Evolutionary conservation across 1,140 invertebrate species (phyloP).

Genomic region (Pollicipes pollicipes): DNA sequence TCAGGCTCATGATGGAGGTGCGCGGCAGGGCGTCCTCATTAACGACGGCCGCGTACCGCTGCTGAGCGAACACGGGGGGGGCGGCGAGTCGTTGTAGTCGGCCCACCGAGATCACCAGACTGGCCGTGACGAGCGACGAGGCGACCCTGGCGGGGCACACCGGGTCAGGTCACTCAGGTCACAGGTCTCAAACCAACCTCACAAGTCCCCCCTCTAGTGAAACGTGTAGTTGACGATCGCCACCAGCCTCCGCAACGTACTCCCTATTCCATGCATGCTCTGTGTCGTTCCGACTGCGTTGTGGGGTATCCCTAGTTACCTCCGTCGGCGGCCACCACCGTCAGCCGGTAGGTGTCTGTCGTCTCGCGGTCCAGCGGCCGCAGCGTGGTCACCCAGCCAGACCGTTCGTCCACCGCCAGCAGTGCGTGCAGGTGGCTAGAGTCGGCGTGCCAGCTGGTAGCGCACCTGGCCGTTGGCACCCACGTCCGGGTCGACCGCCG

Average conservation of each 20-base stretch:
- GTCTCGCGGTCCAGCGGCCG: background rate
- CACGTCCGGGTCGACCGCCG: background rate
- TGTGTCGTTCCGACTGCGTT: no score
- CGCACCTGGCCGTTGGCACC: background rate
- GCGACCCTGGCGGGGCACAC: background rate
- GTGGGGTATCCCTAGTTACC: no score
- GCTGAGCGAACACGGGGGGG: conserved; percentile 51
- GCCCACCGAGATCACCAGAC: conserved; percentile 19
- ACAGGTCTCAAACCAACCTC: no score
- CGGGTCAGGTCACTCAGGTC: no score
- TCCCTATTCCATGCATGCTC: no score
- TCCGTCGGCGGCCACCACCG: no score
- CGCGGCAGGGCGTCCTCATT: conserved; percentile 58
- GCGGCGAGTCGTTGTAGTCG: conserved; percentile 79
- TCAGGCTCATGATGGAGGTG: conserved; percentile 50
- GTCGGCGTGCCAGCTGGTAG: background rate
- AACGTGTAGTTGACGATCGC: no score
- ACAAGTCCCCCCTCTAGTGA: no score
- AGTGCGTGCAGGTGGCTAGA: background rate
- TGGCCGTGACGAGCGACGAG: background rate
- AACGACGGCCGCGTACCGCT: conserved; percentile 61
- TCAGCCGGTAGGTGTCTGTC: no score
- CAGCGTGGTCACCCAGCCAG: background rate
- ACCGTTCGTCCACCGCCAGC: background rate
- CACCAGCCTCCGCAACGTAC: no score